Base-by-base conservation (phyloP, 2,888 invertebrate genomes). In the Parasteatoda lunata region DNA sequence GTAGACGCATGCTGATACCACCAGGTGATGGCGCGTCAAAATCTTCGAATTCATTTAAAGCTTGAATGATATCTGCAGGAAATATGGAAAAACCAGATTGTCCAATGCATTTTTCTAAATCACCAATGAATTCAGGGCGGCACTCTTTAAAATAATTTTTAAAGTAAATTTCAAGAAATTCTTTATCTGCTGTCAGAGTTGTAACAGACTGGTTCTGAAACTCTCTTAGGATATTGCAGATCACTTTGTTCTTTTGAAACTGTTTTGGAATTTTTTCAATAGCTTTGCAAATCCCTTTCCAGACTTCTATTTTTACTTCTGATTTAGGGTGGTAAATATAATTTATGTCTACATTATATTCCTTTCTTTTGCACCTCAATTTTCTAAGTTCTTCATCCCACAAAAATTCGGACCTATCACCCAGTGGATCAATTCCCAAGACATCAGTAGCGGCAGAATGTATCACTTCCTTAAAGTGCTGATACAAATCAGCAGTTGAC, bases 361-460 rank as follows among this genome's bases (percentile, higher is more conserved):
- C 66, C 52, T 11, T 15, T n/a, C 15, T 77, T 48, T 66, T 49
- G n/a, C n/a, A 48, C 73, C 66, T 51, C 8, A 80, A 66, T 13
- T 80, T 52, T 45, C 49, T 54, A 11, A 80, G 45, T 65, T 80
- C 80, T 72, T 52, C 49, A 15, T 80, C 80, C 80, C 80, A 81
- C 11, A 75, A 59, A 59, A 81, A 69, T 15, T 75, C 69, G 3
- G 75, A 68, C 9, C 52, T 45, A 3, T 54, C n/a, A 4, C 69
- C 30, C 47, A 69, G 15, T 9, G 51, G 15, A 9, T 45, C 68
- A 48, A 15, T 54, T 9, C 75, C 81, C 13, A 81, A 30, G 4
- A 59, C 54, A 49, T 54, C 7, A 6, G 2, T 7, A 5, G 81
- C 81, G 2, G 81, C 73, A 15, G 47, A 45, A 81, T 81, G 75